A percentile compares a stretch with the other conserved stretches of the same genome.
Evolutionary conservation across 2,888 invertebrate genomes (phyloP).

Genomic region (Sepioteuthis lessoniana): DNA sequence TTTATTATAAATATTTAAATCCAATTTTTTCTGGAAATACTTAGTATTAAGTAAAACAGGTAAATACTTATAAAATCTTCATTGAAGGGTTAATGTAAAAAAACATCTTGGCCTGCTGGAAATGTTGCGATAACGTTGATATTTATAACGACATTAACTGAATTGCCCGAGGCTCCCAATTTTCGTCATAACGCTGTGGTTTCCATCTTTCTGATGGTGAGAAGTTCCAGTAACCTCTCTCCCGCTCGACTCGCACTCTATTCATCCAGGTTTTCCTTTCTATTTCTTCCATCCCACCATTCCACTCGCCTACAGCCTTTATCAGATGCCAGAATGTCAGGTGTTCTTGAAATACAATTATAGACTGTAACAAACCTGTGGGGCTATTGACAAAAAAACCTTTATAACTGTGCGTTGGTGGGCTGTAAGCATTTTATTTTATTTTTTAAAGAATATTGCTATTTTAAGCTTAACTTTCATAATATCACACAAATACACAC

Average conservation of each 20-base stretch:
- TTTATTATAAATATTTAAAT: no score
- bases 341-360: conserved; percentile 33
- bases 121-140: background rate
- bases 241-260: background rate
- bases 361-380: background rate
- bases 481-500: background rate
- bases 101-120: background rate
- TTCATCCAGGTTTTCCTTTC: background rate
- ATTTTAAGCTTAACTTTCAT: background rate
- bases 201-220: background rate
- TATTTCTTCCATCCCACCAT: background rate
- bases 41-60: no score
- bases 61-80: no score
- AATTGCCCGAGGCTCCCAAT: background rate
- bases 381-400: conserved; percentile 25
- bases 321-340: background rate
- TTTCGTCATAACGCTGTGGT: background rate
- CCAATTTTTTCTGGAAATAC: no score
- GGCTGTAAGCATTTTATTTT: background rate
- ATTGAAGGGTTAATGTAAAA: no score
- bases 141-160: background rate
- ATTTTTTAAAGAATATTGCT: background rate
- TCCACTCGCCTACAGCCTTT: background rate
- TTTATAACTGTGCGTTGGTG: background rate
- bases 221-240: background rate